These are phyloP conservation scores for Heteropelma amictum DNA, from an alignment of 2,888 invertebrate genomes.

Conservation along the genomic window DNA sequence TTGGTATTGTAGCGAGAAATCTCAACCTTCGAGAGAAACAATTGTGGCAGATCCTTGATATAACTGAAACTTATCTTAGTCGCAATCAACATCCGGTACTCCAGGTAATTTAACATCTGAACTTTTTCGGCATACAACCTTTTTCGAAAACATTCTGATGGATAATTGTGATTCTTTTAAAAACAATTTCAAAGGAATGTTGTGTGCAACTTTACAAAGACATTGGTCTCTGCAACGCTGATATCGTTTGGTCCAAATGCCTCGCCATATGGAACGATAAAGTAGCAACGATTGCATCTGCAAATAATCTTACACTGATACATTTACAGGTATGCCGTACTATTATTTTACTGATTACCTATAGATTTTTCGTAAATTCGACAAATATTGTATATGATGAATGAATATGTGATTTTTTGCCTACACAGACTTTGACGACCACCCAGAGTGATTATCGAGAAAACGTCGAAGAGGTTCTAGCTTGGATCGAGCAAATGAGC, in stretches of 20 bases:
- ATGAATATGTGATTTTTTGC: conserved; percentile 23
- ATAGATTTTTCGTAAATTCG: neutral
- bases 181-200: conserved; percentile 77
- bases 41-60: conserved; percentile 77
- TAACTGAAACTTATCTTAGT: conserved; percentile 80
- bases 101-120: conserved; percentile 82
- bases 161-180: too few relatives aligned
- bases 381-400: neutral
- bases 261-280: conserved; percentile 68
- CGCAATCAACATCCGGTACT: conserved; percentile 82
- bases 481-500: conserved; percentile 61
- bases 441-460: conserved; percentile 63
- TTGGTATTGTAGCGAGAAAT: conserved; percentile 78
- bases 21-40: conserved; percentile 78
- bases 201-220: conserved; percentile 80
- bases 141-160: too few relatives aligned
- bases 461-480: conserved; percentile 67
- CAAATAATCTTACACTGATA: conserved; percentile 56
- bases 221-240: conserved; percentile 78
- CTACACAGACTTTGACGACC: conserved; percentile 54
- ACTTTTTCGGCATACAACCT: too few relatives aligned
- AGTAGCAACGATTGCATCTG: conserved; percentile 58
- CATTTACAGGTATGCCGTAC: conserved; percentile 61
- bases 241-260: conserved; percentile 75
- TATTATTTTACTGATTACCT: neutral